These are phyloP conservation scores for Eumacrocentrus americanus DNA, from an alignment of 2,888 invertebrate genomes.

Conservation along the genomic window DNA sequence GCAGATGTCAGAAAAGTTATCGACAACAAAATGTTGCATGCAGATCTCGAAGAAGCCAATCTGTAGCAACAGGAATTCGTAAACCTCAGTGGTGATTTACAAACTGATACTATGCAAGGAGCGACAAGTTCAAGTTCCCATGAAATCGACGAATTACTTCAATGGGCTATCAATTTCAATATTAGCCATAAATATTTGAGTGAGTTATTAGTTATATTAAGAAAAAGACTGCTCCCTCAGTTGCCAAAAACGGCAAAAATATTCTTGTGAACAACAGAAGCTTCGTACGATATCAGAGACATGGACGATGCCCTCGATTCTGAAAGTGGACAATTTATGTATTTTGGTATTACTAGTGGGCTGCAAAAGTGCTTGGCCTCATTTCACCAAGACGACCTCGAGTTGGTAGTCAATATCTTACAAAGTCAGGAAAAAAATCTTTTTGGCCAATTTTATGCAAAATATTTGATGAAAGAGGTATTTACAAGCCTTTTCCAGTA, in stretches of 20 bases:
- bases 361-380: neutral
- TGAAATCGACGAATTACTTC: neutral
- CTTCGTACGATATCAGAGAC: neutral
- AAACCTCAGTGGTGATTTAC: no score
- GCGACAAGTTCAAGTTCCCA: no score
- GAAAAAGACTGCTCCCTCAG: neutral
- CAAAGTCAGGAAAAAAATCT: neutral
- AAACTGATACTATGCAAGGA: no score
- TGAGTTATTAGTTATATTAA: neutral
- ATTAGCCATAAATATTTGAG: neutral
- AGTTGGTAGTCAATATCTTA: neutral
- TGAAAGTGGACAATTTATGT: neutral
- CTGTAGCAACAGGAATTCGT: no score
- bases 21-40: no score
- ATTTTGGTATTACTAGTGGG: neutral
- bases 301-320: neutral
- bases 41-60: no score
- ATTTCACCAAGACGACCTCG: neutral
- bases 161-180: neutral
- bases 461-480: neutral
- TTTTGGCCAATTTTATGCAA: neutral
- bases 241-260: neutral
- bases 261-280: neutral
- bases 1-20: no score
- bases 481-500: conserved; percentile 17